phyloP scores from a whole-genome alignment of 2,797 vertebrate genomes.

The Lagodon rhomboides region DNA sequence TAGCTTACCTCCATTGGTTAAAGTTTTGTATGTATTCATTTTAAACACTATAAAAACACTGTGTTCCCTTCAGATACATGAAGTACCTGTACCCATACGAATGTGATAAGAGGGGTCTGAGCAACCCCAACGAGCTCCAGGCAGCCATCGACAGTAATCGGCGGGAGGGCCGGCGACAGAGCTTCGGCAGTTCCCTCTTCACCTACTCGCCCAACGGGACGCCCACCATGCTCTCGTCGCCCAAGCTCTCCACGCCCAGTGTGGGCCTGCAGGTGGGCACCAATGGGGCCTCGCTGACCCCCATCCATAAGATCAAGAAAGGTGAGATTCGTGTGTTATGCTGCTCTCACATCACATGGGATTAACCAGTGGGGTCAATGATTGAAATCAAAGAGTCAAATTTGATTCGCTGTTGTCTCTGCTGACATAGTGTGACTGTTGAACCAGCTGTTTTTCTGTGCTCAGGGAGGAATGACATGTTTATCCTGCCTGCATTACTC shows the following conservation, averaged over 20 bases:
- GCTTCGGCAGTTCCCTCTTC: constrained; percentile 94
- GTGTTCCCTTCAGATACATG: constrained; percentile 90
- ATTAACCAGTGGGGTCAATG: background rate
- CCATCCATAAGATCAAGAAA: constrained; percentile 94
- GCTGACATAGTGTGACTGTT: background rate
- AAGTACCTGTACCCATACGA: constrained; percentile 99
- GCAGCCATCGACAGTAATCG: constrained; percentile 98
- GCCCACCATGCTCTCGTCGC: constrained; percentile 92
- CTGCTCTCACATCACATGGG: background rate
- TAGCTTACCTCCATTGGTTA: background rate
- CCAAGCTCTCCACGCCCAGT: constrained; percentile 88
- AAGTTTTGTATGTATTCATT: background rate
- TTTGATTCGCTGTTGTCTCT: too few relatives aligned
- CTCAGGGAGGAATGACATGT: background rate
- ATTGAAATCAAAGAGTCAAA: background rate
- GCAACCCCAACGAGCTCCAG: constrained; percentile 97
- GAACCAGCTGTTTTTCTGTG: background rate
- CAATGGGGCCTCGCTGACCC: constrained; percentile 88
- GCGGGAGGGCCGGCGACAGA: constrained; percentile 93
- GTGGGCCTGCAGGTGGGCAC: constrained; percentile 87
- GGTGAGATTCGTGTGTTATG: constrained; percentile 81
- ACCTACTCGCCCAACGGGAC: constrained; percentile 94
- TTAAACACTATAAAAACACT: background rate
- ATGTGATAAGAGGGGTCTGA: constrained; percentile 95
- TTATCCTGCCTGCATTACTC: background rate